Evolutionary conservation across 1,140 invertebrate species (phyloP).

Genomic region (Drosophila mayri): DNA sequence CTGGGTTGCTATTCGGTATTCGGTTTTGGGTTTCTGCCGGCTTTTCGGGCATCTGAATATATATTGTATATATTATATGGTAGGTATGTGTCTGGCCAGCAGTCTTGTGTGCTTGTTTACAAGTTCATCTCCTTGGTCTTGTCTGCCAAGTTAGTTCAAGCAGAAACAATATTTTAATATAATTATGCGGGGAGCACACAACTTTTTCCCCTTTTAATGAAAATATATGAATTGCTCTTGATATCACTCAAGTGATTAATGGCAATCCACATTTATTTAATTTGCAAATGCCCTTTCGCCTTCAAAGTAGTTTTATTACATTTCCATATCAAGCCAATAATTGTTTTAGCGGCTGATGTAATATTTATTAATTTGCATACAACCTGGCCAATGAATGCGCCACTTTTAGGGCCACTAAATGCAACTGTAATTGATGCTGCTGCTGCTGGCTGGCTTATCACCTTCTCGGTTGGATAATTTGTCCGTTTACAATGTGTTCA

Average conservation of each 20-base stretch:
- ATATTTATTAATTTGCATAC: conserved; percentile 32
- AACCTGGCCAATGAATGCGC: not conserved
- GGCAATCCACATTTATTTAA: conserved; percentile 17
- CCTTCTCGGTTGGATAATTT: conserved; percentile 37
- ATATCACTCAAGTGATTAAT: not conserved
- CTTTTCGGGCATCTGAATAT: not conserved
- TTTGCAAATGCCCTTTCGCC: conserved; percentile 15
- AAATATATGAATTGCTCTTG: not conserved
- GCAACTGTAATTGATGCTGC: conserved; percentile 24
- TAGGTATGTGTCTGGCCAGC: not conserved
- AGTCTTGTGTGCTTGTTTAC: conserved; percentile 16
- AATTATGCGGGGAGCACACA: conserved; percentile 20
- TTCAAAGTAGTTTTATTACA: conserved; percentile 9
- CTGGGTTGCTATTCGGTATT: conserved; percentile 6
- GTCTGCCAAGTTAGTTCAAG: conserved; percentile 27
- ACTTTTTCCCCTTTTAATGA: not conserved
- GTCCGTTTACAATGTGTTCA: conserved; percentile 58
- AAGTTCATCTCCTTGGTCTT: conserved; percentile 31
- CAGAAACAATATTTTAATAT: conserved; percentile 44
- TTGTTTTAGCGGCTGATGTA: conserved; percentile 28
- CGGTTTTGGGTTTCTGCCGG: conserved; percentile 9
- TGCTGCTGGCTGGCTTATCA: conserved; percentile 33
- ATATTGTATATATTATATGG: not conserved
- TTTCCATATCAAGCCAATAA: conserved; percentile 22
- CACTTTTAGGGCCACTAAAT: conserved; percentile 44